phyloP scores from a whole-genome alignment of 2,113 vertebrate species.

The human (Homo sapiens) region GRCh38 chr4:171135501-171136000 shows the following conservation, averaged over 20 bases:
- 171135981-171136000: neutral
- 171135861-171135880: neutral
- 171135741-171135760: neutral
- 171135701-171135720: neutral
- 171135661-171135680: neutral
- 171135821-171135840: neutral
- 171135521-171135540: neutral
- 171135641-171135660: neutral
- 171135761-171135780: neutral
- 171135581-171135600: neutral
- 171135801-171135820: neutral
- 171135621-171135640: neutral
- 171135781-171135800: neutral
- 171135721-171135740: neutral
- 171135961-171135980: neutral
- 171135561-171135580: neutral
- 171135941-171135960: neutral
- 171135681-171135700: neutral
- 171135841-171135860: neutral
- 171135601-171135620: neutral
- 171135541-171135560: neutral
- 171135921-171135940: neutral
- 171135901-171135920: neutral
- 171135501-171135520: neutral
- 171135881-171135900: neutral